Evolutionary conservation across 2,888 invertebrate genomes (phyloP).

Genomic region (Quadroppia sp.): DNA sequence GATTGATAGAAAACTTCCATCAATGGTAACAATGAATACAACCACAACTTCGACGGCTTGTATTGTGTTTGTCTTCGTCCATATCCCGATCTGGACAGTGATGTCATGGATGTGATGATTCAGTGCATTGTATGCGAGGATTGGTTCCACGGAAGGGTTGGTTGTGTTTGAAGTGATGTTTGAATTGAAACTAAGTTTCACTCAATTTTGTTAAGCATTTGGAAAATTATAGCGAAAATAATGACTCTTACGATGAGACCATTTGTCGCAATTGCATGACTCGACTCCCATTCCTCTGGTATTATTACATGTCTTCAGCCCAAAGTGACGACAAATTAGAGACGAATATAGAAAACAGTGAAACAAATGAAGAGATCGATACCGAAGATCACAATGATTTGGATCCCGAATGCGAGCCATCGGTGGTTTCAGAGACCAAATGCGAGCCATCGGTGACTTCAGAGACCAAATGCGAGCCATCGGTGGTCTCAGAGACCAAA

Average conservation of each 20-base stretch:
- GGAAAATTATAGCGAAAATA: slow-evolving; percentile 35
- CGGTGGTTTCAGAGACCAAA: no score
- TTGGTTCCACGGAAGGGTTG: slow-evolving; percentile 80
- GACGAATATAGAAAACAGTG: not conserved
- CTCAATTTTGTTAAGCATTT: slow-evolving; percentile 47
- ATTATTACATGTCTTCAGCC: slow-evolving; percentile 59
- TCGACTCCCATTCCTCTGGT: slow-evolving; percentile 68
- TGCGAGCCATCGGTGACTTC: no score
- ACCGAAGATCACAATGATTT: no score
- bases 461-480: no score
- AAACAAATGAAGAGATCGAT: not conserved
- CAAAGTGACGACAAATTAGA: slow-evolving; percentile 22
- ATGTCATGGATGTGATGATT: slow-evolving; percentile 77
- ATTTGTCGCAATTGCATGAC: slow-evolving; percentile 73
- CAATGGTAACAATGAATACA: slow-evolving; percentile 74
- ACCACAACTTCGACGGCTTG: slow-evolving; percentile 87
- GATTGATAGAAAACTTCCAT: slow-evolving; percentile 59
- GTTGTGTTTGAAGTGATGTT: slow-evolving; percentile 42
- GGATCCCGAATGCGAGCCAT: no score
- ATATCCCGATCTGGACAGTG: slow-evolving; percentile 85
- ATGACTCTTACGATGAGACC: slow-evolving; percentile 71
- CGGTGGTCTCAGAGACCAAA: no score
- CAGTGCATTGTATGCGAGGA: slow-evolving; percentile 96
- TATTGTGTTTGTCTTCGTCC: slow-evolving; percentile 89
- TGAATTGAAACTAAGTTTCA: not conserved